phyloP scores from a whole-genome alignment of 2,113 vertebrate genomes.

The Natator depressus region DNA sequence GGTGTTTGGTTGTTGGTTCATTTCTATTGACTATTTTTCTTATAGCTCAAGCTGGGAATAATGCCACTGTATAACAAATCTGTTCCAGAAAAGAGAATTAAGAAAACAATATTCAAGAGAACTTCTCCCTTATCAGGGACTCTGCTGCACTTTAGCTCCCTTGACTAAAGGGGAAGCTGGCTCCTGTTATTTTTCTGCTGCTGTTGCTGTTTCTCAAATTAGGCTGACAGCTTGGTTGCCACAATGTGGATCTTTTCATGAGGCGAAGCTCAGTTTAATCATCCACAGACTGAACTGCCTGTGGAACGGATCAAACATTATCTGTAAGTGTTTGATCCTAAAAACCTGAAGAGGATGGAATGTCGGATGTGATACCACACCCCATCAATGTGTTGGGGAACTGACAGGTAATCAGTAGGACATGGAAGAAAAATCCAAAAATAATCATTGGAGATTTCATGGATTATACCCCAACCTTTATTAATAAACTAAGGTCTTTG shows the following conservation, averaged over 20 bases:
- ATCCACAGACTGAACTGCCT: not conserved
- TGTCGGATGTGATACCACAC: not conserved
- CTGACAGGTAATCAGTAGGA: not conserved
- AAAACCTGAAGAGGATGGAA: not conserved
- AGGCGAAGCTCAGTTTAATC: conserved; percentile 31
- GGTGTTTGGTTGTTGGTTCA: not conserved
- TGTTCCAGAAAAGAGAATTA: conserved; percentile 13
- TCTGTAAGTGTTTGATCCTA: not conserved
- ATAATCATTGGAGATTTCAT: not conserved
- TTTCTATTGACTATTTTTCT: conserved; percentile 9
- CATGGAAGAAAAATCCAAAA: not conserved
- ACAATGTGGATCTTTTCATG: conserved; percentile 29
- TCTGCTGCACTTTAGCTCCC: conserved; percentile 16
- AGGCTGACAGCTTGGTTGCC: conserved; percentile 31
- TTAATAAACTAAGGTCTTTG: not conserved
- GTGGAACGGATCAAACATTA: not conserved
- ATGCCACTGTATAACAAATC: not conserved
- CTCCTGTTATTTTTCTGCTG: conserved; percentile 54
- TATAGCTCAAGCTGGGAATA: conserved; percentile 7
- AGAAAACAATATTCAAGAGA: conserved; percentile 12
- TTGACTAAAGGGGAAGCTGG: conserved; percentile 42
- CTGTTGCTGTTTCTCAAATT: conserved; percentile 51
- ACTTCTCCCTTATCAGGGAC: conserved; percentile 3
- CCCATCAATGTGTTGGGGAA: not conserved
- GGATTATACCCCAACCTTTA: not conserved